Evolutionary conservation across 2,113 vertebrate species (phyloP), one percentile per base, ranked within the genome.

Genomic region (Vulpes ferrilata): DNA sequence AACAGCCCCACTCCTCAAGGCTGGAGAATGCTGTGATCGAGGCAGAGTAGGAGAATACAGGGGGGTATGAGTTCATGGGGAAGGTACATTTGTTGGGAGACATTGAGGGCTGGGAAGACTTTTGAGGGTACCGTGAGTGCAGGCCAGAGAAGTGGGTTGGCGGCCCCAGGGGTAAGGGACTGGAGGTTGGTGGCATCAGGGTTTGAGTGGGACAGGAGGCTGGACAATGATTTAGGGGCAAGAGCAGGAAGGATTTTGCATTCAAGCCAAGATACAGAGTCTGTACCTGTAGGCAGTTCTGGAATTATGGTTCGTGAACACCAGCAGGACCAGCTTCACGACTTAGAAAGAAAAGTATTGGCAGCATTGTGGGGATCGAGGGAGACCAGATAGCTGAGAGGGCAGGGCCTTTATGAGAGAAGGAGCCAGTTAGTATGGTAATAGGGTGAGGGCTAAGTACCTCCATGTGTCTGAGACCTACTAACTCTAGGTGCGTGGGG

Each of bases 111-210:
- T 85, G n/a, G 65, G 32, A 10, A 38, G 35, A 60, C 17, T 30
- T 38, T 19, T 11, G 65, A 8, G 20, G 19, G 15, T 13, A 27
- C 76, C 0, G 0, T 30, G 59, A n/a, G 48, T 15, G 16, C 19
- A 25, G 19, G 48, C 3, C 12, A 13, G 71, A 81, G 55, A 80
- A 30, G 43, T 3, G 27, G 11, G 38, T 55, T 30, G 3, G 48
- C 0, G 0, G 43, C 27, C 8, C 16, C 4, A 3, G 55, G 60
- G 32, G 30, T 38, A 23, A 25, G 10, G 38, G 32, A 11, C 53
- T 43, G 35, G 32, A 53, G 25, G 74, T 30, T 13, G 32, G 53
- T 1, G 13, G 60, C 20, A n/a, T 82, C 38, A 38, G 59, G 51
- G 38, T 74, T 62, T 91, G n/a, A 27, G 7, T 17, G 25, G 81